Evolutionary conservation across 1,140 invertebrate genomes (phyloP), one percentile per base, ranked within the genome.

Genomic region (Anastrepha ludens): DNA sequence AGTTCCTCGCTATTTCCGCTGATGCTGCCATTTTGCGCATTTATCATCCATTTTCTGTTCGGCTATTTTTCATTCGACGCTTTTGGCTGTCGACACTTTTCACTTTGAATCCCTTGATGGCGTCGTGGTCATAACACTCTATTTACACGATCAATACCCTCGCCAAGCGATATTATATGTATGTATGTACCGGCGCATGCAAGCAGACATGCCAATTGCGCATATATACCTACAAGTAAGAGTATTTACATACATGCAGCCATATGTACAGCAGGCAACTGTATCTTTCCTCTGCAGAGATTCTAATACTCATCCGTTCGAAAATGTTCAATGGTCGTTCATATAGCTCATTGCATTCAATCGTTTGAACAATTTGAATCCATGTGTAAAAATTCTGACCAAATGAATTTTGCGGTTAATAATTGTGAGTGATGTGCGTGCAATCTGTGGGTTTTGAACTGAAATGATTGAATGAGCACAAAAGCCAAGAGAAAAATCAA

Each of bases 361-460:
- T 81, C 74, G 74, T 81, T 81, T 81, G 74, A 81, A 81, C 74
- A 55, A 81, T 81, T 55, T 81, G 74, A 81, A 81, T 81, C 47
- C 74, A 81, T 81, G 74, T 81, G 74, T 81, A 81, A 81, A 81
- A 81, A 81, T 81, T 81, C 74, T 81, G 74, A n/a, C 74, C 74
- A 81, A 81, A 81, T 81, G 74, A 81, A 55, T 81, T 81, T 81
- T 81, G 74, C 74, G 74, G 74, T 81, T 81, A 81, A 81, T 81
- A 81, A 81, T 81, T 55, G 67, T 29, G 29, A 81, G 47, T 81
- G 74, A 81, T 81, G 74, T n/a, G 74, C 74, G 47, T 55, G 74
- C 74, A 81, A 55, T 81, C 74, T 81, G 74, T 81, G 74, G 74
- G 47, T 81, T 55, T 50, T 29, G 15, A 81, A 81, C 74, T 29